These are phyloP conservation scores for Cerastis rubricosa DNA, from an alignment of 2,888 invertebrate species.

Conservation along the genomic window DNA sequence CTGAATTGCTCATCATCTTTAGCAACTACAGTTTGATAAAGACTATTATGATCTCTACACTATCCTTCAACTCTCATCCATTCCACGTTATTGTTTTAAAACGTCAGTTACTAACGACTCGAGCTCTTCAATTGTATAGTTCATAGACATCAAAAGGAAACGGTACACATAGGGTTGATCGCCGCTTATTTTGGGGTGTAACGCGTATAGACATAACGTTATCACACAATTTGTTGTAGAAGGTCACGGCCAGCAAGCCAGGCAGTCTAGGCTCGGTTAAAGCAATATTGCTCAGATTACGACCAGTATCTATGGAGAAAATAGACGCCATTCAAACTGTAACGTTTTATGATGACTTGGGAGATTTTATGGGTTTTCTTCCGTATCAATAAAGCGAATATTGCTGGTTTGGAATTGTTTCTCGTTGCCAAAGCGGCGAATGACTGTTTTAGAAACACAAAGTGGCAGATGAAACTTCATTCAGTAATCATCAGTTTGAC, in stretches of 20 bases:
- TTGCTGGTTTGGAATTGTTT: neutral
- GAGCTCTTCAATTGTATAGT: constrained; percentile 11
- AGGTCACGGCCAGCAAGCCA: constrained; percentile 50
- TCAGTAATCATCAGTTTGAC: neutral
- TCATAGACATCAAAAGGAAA: constrained; percentile 22
- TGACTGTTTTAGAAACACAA: neutral
- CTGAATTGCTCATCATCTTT: neutral
- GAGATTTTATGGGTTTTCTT: constrained; percentile 14
- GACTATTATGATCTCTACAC: neutral
- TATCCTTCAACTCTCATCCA: neutral
- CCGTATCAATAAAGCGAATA: neutral
- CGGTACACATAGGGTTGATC: neutral
- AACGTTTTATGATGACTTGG: constrained; percentile 35
- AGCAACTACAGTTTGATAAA: neutral
- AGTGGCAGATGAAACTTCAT: neutral
- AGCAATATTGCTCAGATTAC: constrained; percentile 28
- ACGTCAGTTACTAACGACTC: neutral
- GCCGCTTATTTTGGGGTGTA: constrained; percentile 24
- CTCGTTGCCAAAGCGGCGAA: neutral
- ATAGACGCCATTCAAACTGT: constrained; percentile 27
- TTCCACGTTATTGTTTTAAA: constrained; percentile 16
- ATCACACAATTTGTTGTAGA: constrained; percentile 38
- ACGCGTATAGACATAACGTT: constrained; percentile 23
- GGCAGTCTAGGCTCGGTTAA: constrained; percentile 50
- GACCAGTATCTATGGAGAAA: constrained; percentile 29